Evolutionary conservation across 2,797 vertebrate genomes (phyloP).

Genomic region (Chaenodraco wilsoni): DNA sequence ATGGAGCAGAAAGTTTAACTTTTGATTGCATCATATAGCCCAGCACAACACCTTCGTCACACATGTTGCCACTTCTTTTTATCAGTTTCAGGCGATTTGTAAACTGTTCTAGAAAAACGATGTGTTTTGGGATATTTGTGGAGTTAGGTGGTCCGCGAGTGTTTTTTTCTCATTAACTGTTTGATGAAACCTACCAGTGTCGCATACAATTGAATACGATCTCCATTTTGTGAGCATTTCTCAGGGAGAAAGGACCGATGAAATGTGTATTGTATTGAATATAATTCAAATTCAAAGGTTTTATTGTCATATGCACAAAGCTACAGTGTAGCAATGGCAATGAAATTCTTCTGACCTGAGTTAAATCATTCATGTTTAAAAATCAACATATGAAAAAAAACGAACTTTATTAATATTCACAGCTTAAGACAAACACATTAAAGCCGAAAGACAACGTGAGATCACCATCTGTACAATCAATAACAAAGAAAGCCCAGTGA

Average conservation of each 20-base stretch:
- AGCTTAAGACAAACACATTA: constrained; percentile 39
- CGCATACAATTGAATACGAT: neutral
- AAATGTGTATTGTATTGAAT: neutral
- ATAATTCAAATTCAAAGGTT: neutral
- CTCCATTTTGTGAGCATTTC: neutral
- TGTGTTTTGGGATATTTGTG: too few species aligned
- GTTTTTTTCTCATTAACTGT: neutral
- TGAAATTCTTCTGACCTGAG: too few species aligned
- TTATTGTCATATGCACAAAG: too few species aligned
- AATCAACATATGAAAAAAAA: constrained; percentile 28
- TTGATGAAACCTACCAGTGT: neutral
- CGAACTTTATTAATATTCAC: constrained; percentile 61
- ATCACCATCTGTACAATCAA: constrained; percentile 18
- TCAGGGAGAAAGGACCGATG: neutral
- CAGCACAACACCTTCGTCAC: too few species aligned
- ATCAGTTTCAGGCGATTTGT: too few species aligned
- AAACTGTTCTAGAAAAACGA: too few species aligned
- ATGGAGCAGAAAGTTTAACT: too few species aligned
- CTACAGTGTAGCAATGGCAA: too few species aligned
- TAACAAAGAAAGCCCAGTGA: constrained; percentile 20
- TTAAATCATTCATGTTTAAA: neutral
- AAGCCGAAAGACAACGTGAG: constrained; percentile 15
- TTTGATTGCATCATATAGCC: too few species aligned
- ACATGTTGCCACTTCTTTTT: too few species aligned
- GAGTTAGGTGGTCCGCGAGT: too few species aligned